Percentiles rank a stretch among this genome's conserved stretches.
phyloP scores from a whole-genome alignment of 2,113 vertebrate species.

The Podarcis cretensis region DNA sequence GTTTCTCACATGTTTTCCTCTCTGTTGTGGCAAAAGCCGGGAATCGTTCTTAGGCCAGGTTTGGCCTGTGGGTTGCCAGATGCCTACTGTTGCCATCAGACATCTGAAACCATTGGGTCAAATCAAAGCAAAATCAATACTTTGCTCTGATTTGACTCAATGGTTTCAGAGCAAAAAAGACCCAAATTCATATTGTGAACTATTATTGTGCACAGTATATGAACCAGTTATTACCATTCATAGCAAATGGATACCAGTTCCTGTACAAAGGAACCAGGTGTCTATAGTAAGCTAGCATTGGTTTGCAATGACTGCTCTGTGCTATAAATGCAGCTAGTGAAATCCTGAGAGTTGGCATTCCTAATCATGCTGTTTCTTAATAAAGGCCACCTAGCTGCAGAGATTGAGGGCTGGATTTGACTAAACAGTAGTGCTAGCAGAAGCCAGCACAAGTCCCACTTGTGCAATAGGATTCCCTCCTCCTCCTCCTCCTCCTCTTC shows the following conservation, averaged over 20 bases:
- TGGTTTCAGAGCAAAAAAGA: background rate
- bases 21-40: background rate
- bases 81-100: background rate
- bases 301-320: slow-evolving; percentile 5
- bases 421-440: too few relatives aligned
- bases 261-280: slow-evolving; percentile 6
- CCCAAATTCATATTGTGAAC: background rate
- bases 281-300: slow-evolving; percentile 3
- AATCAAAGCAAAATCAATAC: background rate
- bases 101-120: background rate
- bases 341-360: slow-evolving; percentile 9
- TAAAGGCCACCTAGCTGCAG: slow-evolving; percentile 41
- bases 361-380: slow-evolving; percentile 32
- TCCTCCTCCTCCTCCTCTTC: too few relatives aligned
- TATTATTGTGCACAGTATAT: background rate
- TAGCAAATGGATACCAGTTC: slow-evolving; percentile 4
- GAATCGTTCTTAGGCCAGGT: background rate
- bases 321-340: slow-evolving; percentile 4
- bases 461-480: too few relatives aligned
- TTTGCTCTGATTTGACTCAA: too few relatives aligned
- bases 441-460: too few relatives aligned
- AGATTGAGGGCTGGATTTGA: background rate
- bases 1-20: background rate
- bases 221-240: background rate
- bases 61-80: background rate